Evolutionary conservation across 2,888 invertebrate genomes (phyloP).

Genomic region (Elegia similella): DNA sequence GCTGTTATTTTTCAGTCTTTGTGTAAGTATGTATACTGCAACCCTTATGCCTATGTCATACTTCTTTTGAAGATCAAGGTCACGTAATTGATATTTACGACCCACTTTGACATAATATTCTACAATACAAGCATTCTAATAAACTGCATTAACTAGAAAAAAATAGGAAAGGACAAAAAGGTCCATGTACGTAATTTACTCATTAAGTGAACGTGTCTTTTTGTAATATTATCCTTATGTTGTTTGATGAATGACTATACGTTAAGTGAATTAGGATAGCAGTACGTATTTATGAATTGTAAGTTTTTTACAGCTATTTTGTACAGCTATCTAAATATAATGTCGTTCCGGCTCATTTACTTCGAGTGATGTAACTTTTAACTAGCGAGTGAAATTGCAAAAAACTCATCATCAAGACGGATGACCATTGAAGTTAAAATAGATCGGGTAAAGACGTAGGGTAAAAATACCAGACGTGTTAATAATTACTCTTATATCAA

Average conservation of each 20-base stretch:
- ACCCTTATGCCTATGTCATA: neutral
- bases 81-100: constrained; percentile 11
- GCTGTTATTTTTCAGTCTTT: no score
- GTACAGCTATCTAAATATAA: no score
- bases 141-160: neutral
- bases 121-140: neutral
- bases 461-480: no score
- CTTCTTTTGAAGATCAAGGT: neutral
- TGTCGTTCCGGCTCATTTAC: no score
- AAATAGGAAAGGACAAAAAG: neutral
- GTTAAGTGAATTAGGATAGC: neutral
- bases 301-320: no score
- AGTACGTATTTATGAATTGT: neutral
- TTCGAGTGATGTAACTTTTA: no score
- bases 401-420: no score
- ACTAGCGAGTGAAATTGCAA: no score
- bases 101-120: constrained; percentile 5
- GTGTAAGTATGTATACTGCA: neutral
- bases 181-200: no score
- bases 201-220: neutral
- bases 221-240: neutral
- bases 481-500: no score
- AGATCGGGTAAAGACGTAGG: no score
- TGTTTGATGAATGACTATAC: neutral
- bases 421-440: no score